Percentiles rank a stretch among this genome's conserved stretches.
phyloP scores from a whole-genome alignment of 2,113 vertebrate genomes.

The Caranx ignobilis region DNA sequence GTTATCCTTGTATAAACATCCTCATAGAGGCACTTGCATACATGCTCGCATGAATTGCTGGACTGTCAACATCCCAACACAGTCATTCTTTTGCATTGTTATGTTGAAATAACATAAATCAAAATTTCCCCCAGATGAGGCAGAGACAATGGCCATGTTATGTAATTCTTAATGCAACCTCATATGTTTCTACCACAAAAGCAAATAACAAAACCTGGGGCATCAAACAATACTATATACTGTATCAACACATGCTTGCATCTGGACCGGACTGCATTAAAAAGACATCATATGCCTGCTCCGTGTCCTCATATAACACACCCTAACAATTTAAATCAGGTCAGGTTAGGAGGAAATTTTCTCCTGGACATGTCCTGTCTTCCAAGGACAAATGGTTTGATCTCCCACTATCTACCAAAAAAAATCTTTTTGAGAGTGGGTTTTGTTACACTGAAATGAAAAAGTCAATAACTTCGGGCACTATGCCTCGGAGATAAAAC shows the following conservation, averaged over 20 bases:
- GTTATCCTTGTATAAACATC: conserved; percentile 59
- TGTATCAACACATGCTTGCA: conserved; percentile 15
- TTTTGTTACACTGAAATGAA: conserved; percentile 22
- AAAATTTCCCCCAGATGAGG: neutral
- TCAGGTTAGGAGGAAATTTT: neutral
- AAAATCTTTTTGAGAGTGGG: neutral
- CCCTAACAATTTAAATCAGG: conserved; percentile 1
- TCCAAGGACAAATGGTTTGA: conserved; percentile 12
- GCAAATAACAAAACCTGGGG: neutral
- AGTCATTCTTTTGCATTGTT: conserved; percentile 7
- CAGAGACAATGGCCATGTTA: neutral
- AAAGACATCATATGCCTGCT: neutral
- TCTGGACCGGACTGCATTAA: conserved; percentile 23
- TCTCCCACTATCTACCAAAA: neutral
- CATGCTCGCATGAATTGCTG: conserved; percentile 44
- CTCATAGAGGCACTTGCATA: conserved; percentile 51
- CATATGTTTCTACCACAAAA: neutral
- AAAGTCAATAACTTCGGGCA: conserved; percentile 30
- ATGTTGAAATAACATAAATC: neutral
- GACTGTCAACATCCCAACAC: conserved; percentile 32
- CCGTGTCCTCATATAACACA: conserved; percentile 10
- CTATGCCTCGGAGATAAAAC: conserved; percentile 18
- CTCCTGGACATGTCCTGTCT: neutral
- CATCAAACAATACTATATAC: neutral
- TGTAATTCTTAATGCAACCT: neutral